phyloP scores from a whole-genome alignment of 2,113 vertebrate species.

The Sterrhoptilus dennistouni region DNA sequence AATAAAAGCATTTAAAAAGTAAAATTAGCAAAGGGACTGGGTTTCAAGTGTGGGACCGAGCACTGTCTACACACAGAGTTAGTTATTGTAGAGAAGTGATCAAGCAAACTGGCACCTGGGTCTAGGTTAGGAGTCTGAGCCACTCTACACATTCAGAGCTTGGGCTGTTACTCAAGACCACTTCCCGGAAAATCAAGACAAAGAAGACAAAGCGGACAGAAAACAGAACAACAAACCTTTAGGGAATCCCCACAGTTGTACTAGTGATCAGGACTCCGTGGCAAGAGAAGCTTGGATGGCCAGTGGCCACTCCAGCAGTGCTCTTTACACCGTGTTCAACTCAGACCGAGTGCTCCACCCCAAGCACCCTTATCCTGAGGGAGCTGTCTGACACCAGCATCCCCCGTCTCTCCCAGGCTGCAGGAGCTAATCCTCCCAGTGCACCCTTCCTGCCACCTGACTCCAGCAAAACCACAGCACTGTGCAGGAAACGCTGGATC shows the following conservation, averaged over 20 bases:
- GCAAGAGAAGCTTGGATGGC: not conserved
- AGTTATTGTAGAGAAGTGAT: not conserved
- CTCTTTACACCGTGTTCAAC: not conserved
- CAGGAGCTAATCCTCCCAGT: not conserved
- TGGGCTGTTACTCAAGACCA: rapidly evolving
- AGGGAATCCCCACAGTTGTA: not conserved
- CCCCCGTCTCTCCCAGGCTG: not conserved
- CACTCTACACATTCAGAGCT: not conserved
- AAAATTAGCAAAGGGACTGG: not conserved
- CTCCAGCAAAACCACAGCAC: not conserved
- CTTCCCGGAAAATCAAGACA: not conserved
- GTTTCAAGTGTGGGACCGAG: not conserved
- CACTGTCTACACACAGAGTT: rapidly evolving
- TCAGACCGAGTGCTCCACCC: not conserved
- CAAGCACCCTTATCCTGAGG: not conserved
- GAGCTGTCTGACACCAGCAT: not conserved
- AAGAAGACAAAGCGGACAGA: not conserved
- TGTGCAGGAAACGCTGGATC: not conserved
- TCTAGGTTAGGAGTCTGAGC: not conserved
- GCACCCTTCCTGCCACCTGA: slow-evolving; percentile 21
- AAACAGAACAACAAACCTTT: slow-evolving; percentile 19
- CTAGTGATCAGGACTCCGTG: not conserved
- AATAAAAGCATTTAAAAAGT: not conserved
- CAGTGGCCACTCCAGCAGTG: rapidly evolving
- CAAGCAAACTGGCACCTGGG: not conserved